These are phyloP conservation scores for Microtus oregoni DNA, from an alignment of 2,113 vertebrate genomes.

Conservation along the genomic window DNA sequence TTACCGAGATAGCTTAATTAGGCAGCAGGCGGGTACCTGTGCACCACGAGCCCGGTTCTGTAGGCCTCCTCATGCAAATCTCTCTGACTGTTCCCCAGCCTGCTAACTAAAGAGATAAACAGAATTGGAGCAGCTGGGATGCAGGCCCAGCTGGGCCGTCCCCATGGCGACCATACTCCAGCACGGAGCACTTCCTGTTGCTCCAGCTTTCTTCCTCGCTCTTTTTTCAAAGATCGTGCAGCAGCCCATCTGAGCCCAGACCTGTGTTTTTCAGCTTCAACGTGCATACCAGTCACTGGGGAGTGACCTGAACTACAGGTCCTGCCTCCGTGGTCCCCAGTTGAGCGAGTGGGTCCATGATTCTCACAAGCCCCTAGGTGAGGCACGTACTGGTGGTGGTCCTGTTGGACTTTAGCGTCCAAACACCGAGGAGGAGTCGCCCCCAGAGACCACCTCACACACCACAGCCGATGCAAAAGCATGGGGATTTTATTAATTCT, in stretches of 20 bases:
- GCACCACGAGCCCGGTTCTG: background rate
- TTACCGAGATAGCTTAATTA: constrained; percentile 70
- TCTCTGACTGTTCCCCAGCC: constrained; percentile 7
- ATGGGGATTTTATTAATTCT: no score
- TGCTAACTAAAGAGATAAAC: background rate
- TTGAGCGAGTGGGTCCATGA: background rate
- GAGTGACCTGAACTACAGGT: background rate
- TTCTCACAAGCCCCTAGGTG: background rate
- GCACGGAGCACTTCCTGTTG: background rate
- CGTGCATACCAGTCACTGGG: background rate
- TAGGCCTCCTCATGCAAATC: constrained; percentile 56
- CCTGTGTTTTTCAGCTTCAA: background rate
- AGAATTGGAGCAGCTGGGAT: constrained; percentile 60
- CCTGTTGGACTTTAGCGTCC: no score
- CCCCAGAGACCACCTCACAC: no score
- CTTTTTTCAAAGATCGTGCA: background rate
- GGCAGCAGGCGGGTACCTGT: constrained; percentile 57
- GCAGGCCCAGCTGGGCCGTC: constrained; percentile 61
- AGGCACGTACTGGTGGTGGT: no score
- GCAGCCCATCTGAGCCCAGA: background rate
- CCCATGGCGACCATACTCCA: constrained; percentile 65
- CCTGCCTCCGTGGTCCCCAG: background rate
- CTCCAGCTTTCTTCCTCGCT: background rate
- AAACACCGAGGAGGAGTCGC: no score
- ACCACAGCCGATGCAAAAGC: no score